Evolutionary conservation across 2,797 vertebrate species (phyloP).

Genomic region (Pseudochaenichthys georgianus): DNA sequence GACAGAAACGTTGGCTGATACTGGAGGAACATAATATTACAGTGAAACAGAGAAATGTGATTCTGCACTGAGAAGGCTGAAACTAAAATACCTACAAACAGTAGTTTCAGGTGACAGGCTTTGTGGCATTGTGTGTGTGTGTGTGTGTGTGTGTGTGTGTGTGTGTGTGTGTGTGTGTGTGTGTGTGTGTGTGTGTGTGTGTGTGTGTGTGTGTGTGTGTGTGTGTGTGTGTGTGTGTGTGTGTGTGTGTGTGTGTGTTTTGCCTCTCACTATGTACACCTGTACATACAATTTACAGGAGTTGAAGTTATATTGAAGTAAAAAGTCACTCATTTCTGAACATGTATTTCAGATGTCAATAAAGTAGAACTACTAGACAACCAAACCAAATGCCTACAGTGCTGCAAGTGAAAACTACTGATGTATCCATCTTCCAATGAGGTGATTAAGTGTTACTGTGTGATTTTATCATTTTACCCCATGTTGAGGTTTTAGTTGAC

Average conservation of each 20-base stretch:
- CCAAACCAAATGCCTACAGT: not conserved
- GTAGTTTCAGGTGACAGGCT: slow-evolving; percentile 51
- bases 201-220: too few relatives aligned
- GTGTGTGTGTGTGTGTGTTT: too few relatives aligned
- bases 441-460: not conserved
- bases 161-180: slow-evolving; percentile 17
- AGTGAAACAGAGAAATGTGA: slow-evolving; percentile 33
- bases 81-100: slow-evolving; percentile 42
- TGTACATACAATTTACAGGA: not conserved
- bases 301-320: not conserved
- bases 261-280: too few relatives aligned
- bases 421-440: slow-evolving; percentile 5
- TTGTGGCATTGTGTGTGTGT: slow-evolving; percentile 16
- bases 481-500: not conserved
- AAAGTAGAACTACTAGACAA: not conserved
- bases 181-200: not conserved
- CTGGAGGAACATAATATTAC: slow-evolving; percentile 22
- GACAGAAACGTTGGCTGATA: slow-evolving; percentile 63
- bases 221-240: slow-evolving; percentile 23
- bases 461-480: not conserved
- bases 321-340: not conserved
- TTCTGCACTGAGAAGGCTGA: slow-evolving; percentile 52
- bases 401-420: slow-evolving; percentile 6
- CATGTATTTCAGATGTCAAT: not conserved
- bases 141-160: slow-evolving; percentile 19